Conservation (phyloP, 2,113 vertebrate species). For the Hymenochirus boettgeri region DNA sequence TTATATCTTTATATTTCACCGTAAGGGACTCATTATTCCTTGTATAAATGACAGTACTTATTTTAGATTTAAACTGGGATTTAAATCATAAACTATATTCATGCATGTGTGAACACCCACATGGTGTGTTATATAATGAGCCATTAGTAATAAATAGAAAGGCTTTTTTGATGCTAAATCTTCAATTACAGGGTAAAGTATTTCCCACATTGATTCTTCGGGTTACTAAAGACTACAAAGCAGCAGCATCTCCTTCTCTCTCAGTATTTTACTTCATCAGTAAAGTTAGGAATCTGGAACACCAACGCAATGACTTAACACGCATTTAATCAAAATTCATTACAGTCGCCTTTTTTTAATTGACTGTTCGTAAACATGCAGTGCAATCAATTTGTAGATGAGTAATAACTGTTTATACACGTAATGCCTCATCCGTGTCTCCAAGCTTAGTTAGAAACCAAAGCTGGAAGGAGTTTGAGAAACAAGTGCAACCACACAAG, state of each 20-base stretch:
- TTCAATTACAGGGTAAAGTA: no score
- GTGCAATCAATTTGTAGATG: constrained; percentile 30
- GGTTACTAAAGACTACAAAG: no score
- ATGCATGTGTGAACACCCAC: no score
- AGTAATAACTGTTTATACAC: constrained; percentile 19
- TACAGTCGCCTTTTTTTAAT: constrained; percentile 9
- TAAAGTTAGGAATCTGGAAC: background rate
- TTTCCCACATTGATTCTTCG: no score
- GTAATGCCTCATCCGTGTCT: background rate
- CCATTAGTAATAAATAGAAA: no score
- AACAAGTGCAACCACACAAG: constrained; percentile 10
- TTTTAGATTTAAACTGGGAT: no score
- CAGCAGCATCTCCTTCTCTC: background rate
- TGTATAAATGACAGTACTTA: no score
- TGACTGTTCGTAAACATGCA: constrained; percentile 17
- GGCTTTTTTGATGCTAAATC: no score
- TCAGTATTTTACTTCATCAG: background rate
- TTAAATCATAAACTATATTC: no score
- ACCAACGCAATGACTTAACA: constrained; percentile 24
- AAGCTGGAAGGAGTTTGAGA: constrained; percentile 1
- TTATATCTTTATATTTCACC: no score
- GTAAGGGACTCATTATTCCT: no score
- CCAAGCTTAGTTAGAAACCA: background rate
- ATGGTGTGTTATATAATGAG: no score
- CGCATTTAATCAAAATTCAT: constrained; percentile 19